These are phyloP conservation scores for Jacana jacana DNA, from an alignment of 2,113 vertebrate genomes.

Conservation along the genomic window DNA sequence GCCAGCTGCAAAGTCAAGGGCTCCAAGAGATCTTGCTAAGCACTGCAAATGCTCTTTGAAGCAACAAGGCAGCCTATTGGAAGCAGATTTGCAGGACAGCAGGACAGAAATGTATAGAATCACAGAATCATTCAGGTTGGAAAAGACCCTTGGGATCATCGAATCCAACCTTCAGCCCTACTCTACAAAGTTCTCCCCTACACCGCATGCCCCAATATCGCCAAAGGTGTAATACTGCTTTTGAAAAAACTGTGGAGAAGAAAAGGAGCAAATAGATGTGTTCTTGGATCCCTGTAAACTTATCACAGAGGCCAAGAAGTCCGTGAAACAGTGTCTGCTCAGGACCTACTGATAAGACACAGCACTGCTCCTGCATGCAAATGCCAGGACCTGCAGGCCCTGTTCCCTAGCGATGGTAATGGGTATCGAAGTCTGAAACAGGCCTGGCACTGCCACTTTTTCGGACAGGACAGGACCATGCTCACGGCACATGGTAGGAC, in stretches of 20 bases:
- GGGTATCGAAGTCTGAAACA: background rate
- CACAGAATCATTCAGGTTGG: no score
- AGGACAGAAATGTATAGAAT: background rate
- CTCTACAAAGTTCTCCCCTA: no score
- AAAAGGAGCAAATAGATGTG: background rate
- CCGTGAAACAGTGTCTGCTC: background rate
- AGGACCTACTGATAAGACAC: background rate
- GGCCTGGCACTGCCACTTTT: accelerated
- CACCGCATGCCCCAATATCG: no score
- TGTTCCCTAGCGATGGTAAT: accelerated
- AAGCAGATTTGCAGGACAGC: background rate
- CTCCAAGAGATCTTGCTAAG: constrained; percentile 17
- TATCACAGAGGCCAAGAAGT: background rate
- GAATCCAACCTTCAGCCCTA: no score
- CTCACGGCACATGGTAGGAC: background rate
- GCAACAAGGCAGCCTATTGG: background rate
- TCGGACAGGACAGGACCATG: background rate
- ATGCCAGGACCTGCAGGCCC: accelerated
- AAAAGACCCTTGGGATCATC: no score
- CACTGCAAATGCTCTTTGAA: background rate
- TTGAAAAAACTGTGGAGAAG: background rate
- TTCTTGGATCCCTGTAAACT: background rate
- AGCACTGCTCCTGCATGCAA: background rate
- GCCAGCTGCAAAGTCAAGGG: constrained; percentile 50
- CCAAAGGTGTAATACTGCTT: background rate